Evolutionary conservation across 2,797 vertebrate species (phyloP), one percentile per base, ranked within the genome.

Genomic region (Tangara arthus): DNA sequence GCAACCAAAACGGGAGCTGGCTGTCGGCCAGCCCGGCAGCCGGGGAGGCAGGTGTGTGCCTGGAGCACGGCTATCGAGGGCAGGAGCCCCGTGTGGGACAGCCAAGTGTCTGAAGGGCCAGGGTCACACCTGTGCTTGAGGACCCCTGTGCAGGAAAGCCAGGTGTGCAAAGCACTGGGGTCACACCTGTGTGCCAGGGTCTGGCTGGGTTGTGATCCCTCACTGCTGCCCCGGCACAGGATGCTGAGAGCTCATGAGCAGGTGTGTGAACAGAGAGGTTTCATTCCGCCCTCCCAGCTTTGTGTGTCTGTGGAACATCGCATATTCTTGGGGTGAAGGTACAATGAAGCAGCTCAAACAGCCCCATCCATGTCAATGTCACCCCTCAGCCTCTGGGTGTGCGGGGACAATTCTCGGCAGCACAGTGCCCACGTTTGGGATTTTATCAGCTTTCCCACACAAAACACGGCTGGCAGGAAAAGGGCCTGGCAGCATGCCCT

Each of bases 131-230:
- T 27, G 47, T 9, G 20, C 24, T 15, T 24, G 42, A 44, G 37
- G 37, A 79, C n/a, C 23, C 32, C 59, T 0, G 1, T 1, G 8
- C 2, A 7, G 77, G 80, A 39, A 24, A 80, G 68, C 61, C 70
- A 34, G 55, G 77, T 0, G 39, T n/a, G 47, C 1, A 0, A 32
- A 55, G 53, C 17, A 5, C 50, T 0, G 0, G 21, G 26, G 34
- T 81, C 16, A 50, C 72, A 27, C 30, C 57, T 19, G 26, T 0
- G 15, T 68, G 66, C 78, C 82, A 30, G 35, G 41, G 39, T 32
- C 30, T 52, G 20, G 50, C 72, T 8, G 32, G 18, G 41, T 50
- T 18, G 1, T 12, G 69, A 44, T 47, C 57, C 39, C 37, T 47
- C 37, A 0, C 26, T 42, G 92, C 37, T 0, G 0, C 17, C 39